Base-by-base conservation (phyloP, 2,888 invertebrate genomes). In the Gnatocerus cornutus region DNA sequence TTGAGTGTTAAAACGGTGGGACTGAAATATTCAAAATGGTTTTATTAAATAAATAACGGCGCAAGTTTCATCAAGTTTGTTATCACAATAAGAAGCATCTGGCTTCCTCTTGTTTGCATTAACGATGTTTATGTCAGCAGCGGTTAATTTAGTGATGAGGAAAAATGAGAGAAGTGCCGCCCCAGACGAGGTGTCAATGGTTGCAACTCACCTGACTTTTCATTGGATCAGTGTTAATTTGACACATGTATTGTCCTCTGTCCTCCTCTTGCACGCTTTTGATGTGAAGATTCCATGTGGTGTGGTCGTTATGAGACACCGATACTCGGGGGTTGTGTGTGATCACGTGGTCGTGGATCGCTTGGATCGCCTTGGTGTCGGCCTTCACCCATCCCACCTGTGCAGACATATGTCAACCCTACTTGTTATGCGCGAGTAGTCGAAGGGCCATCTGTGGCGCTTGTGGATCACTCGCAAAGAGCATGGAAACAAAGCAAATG, bases 361-460 rank as follows among this genome's bases (percentile, higher is more conserved):
- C 95, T 86, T 95, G 95, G 77, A 96, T 96, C 61, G 96, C 95
- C 87, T 96, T 96, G 55, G 95, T 95, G 84, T 96, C 96, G 29
- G 94, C 94, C 85, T 95, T 95, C 69, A 96, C 94, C 96, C 96
- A 96, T 58, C 96, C 96, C 71, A 96, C 94, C 96, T 96, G 88
- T 56, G 68, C 61, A 76, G 73, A 72, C 72, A 75, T 76, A 78
- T 77, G 78, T 78, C 79, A 78, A 75, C 66, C 74, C 72, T 75
- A 73, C 73, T 81, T 80, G 72, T 74, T 80, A 81, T 80, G 69
- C 72, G 72, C 63, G 62, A 72, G 78, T 77, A 69, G 73, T 68
- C 71, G 68, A 64, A 71, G 69, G 71, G 73, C 75, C 80, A 80
- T 76, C 77, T 80, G 79, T 76, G 70, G 74, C 76, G 72, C 55